Conservation (phyloP, 2,797 vertebrate genomes). For the Otolemur crassicaudatus region DNA sequence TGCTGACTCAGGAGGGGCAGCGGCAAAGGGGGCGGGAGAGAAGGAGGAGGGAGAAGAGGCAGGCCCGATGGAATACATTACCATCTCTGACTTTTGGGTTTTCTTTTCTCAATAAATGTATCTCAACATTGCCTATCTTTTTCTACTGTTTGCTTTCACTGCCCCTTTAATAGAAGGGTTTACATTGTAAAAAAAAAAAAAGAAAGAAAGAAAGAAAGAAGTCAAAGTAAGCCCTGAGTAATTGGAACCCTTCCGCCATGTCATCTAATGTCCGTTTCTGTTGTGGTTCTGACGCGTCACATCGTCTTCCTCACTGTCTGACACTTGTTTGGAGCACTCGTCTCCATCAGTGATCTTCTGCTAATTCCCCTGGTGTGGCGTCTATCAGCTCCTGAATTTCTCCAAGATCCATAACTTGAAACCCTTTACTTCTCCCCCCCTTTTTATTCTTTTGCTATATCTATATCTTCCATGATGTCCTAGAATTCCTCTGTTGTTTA, state of each 20-base stretch:
- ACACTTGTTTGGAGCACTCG: background rate
- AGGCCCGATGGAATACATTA: background rate
- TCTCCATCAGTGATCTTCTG: background rate
- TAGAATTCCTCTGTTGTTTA: background rate
- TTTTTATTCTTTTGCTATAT: background rate
- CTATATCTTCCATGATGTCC: background rate
- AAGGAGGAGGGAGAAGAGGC: background rate
- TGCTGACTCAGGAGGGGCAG: background rate
- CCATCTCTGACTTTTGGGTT: background rate
- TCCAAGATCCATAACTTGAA: background rate
- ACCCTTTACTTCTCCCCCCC: background rate
- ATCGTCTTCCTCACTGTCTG: background rate
- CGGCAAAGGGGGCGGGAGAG: background rate
- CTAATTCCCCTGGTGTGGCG: background rate
- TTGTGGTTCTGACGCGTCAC: background rate
- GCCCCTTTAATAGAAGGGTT: background rate
- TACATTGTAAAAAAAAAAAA: background rate
- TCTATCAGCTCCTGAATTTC: background rate
- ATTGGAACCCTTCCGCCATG: background rate
- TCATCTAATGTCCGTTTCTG: background rate
- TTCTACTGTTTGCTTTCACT: background rate
- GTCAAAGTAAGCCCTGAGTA: background rate
- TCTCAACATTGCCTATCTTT: background rate
- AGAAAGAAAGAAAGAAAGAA: background rate
- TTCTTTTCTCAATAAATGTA: background rate